Base-by-base conservation (phyloP, 2,797 vertebrate genomes). In the Alca torda region DNA sequence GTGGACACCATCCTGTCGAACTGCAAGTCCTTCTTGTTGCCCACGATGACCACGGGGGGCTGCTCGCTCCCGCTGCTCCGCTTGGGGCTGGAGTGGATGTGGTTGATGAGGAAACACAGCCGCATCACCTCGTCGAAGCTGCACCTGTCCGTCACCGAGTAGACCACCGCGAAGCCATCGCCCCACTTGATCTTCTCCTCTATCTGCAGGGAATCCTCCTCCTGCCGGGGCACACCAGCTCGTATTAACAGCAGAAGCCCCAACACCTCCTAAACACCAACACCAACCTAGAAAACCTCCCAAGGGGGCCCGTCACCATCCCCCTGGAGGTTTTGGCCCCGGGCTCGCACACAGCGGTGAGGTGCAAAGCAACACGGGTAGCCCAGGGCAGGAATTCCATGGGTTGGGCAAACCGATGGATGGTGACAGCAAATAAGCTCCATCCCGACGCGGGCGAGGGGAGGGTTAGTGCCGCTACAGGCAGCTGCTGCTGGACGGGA, bases 181-280 rank as follows among this genome's bases (percentile, higher is more conserved):
- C 98, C 98, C 98, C 98, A 98, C 48, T 98, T 98, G 81, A 98
- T 98, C 96, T 98, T 98, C 96, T 98, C 98, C 95, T 98, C 98
- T 17, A 98, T 98, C 96, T 98, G 97, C 86, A 98, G 96, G 0
- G 98, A 97, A n/a, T 98, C 98, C 89, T 98, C 98, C 95, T 98
- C 98, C 98, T 98, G 77, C 45, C 13, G 0, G 31, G 45, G 21
- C 39, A 54, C 12, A 78, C 13, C 6, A 45, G 26, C 21, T 74
- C 4, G 0, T 0, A 0, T 84, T 0, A 84, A 28, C 54, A 1
- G 24, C 4, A 56, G 53, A 9, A 69, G 46, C 67, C 53, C 67
- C 57, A 51, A 1, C 50, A 8, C 3, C 69, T 30, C 57, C 61
- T 25, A 4, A 51, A 39, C 0, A 16, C 26, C 26, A 1, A 12